phyloP scores from a whole-genome alignment of 2,113 vertebrate genomes.

The Carassius auratus region DNA sequence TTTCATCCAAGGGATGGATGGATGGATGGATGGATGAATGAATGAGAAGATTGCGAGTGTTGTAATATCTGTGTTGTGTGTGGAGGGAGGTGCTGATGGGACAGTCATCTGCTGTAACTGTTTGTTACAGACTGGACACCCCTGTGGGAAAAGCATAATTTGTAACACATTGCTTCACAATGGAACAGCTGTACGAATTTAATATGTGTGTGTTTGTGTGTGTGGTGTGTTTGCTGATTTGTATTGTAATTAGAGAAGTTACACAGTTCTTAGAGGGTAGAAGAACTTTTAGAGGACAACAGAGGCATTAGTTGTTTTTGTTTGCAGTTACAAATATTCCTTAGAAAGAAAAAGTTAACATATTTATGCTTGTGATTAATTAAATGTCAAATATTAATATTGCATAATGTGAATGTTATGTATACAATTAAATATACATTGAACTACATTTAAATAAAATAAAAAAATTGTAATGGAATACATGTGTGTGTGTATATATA shows the following conservation, averaged over 20 bases:
- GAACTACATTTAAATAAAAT: no score
- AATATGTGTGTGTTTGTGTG: background rate
- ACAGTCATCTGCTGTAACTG: constrained; percentile 20
- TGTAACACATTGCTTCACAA: constrained; percentile 6
- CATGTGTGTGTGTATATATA: no score
- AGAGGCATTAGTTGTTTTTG: background rate
- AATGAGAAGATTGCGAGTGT: background rate
- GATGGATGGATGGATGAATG: background rate
- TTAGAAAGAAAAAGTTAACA: background rate
- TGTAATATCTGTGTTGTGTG: constrained; percentile 1
- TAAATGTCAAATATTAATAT: no score
- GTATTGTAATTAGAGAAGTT: constrained; percentile 1
- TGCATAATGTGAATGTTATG: no score
- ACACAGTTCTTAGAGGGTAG: background rate
- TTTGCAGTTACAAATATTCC: background rate
- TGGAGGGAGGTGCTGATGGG: background rate
- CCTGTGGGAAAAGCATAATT: constrained; percentile 23
- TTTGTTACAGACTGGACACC: constrained; percentile 9
- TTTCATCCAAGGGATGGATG: background rate
- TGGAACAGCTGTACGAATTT: background rate
- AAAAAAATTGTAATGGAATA: no score
- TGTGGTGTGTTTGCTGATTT: background rate
- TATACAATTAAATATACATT: no score
- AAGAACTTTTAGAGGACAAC: background rate
- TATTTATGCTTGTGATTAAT: background rate